These are phyloP conservation scores for Mesaphorura yosii DNA, from an alignment of 1,140 invertebrate genomes.

Conservation along the genomic window DNA sequence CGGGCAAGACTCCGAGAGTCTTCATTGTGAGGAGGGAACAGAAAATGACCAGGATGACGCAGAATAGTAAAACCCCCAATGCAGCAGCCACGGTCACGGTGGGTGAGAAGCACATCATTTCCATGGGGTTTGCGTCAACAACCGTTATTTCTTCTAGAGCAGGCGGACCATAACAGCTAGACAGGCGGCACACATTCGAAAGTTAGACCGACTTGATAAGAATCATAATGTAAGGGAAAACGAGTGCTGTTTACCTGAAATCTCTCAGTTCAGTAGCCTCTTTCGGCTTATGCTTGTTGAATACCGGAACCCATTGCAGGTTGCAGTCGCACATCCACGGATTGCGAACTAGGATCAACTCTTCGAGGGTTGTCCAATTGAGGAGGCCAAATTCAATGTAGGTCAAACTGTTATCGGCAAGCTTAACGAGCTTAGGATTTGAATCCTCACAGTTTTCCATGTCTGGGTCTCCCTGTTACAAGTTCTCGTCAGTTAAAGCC, in stretches of 20 bases:
- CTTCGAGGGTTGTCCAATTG: conserved; percentile 18
- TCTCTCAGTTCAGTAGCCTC: conserved; percentile 22
- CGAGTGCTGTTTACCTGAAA: conserved; percentile 20
- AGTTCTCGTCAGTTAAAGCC: no score
- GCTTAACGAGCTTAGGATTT: conserved; percentile 16
- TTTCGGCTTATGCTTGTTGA: neutral
- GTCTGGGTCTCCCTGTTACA: conserved; percentile 8
- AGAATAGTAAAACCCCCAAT: conserved; percentile 23
- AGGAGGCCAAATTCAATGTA: conserved; percentile 18
- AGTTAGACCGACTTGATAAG: neutral
- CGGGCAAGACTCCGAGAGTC: conserved; percentile 18
- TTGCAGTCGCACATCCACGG: conserved; percentile 30
- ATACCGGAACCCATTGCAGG: conserved; percentile 26
- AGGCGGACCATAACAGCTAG: conserved; percentile 13
- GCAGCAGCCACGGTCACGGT: conserved; percentile 16
- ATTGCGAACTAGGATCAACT: conserved; percentile 21
- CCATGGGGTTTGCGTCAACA: conserved; percentile 10
- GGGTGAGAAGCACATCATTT: conserved; percentile 23
- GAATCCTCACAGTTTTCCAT: neutral
- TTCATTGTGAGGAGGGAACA: conserved; percentile 13
- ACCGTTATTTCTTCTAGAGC: conserved; percentile 10
- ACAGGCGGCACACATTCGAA: neutral
- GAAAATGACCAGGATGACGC: conserved; percentile 11
- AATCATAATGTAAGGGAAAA: neutral
- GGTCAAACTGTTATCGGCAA: conserved; percentile 20